Evolutionary conservation across 92 coral and sea anemone species (phyloP).

Genomic region (Epizoanthus scotinus): DNA sequence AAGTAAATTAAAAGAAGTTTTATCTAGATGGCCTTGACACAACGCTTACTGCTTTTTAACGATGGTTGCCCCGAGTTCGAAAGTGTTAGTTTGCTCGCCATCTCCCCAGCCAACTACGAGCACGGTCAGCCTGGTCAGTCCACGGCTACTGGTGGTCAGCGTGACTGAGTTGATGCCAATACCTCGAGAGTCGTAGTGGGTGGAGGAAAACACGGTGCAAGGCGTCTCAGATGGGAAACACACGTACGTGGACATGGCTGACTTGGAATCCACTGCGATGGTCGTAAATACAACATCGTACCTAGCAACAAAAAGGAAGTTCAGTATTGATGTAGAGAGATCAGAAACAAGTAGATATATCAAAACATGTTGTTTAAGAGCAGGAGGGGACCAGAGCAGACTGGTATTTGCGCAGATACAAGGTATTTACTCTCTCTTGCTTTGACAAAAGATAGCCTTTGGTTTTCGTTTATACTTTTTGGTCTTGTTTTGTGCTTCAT

Average conservation of each 20-base stretch:
- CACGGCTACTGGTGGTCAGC: constrained; percentile 60
- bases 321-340: too few relatives aligned
- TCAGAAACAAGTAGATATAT: too few relatives aligned
- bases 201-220: constrained; percentile 54
- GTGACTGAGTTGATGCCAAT: constrained; percentile 68
- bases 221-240: constrained; percentile 61
- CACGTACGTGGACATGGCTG: constrained; percentile 78
- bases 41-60: constrained; percentile 23
- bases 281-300: constrained; percentile 57
- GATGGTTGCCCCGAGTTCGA: constrained; percentile 66
- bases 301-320: constrained; percentile 16
- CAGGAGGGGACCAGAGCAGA: too few relatives aligned
- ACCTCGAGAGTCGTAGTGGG: constrained; percentile 72
- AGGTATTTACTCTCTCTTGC: too few relatives aligned
- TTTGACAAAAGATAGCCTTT: too few relatives aligned
- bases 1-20: too few relatives aligned
- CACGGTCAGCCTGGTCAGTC: constrained; percentile 59
- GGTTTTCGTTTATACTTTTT: too few relatives aligned
- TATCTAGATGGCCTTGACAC: too few relatives aligned
- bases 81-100: constrained; percentile 68
- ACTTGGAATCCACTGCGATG: constrained; percentile 66
- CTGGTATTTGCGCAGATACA: too few relatives aligned
- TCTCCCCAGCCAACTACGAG: constrained; percentile 79
- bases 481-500: too few relatives aligned
- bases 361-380: too few relatives aligned